Evolutionary conservation across 2,113 vertebrate species (phyloP), one percentile per base, ranked within the genome.

Genomic region (Mionectes macconnelli): DNA sequence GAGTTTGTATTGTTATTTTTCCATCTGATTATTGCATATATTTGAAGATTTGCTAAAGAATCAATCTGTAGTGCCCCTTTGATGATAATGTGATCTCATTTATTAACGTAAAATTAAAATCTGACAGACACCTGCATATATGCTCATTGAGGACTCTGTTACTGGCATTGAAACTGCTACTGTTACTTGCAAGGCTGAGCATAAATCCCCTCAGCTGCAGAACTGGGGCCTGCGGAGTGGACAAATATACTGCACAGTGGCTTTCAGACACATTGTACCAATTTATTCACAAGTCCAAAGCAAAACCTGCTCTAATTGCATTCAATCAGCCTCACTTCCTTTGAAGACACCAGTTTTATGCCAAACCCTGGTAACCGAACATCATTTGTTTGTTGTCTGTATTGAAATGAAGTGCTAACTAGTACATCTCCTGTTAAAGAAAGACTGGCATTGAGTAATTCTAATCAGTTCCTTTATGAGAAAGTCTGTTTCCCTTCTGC

Each of bases 401-500:
- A 70, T 73, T 91, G 91, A 93, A 91, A 96, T 94, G 67, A 94
- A 94, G 76, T 90, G 87, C 89, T 94, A 91, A 94, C 73, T 78
- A 94, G 91, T 91, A 96, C 90, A 96, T 90, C 87, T 91, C 78
- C 85, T 77, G 75, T 63, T 89, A 40, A 84, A 91, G 90, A 94
- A 92, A 90, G 79, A 66, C 44, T 49, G 52, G 59, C 91, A 89
- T 63, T 84, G 78, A 96, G 73, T 63, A 73, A 95, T 96, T 94
- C 85, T 86, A 89, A 87, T 90, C 91, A 88, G 93, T 44, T 90
- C 79, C 79, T 90, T 96, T 94, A 91, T 93, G 67, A 87, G 90
- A 56, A 92, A 88, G 78, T 83, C 91, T 97, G 91, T 95, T 97
- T 97, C 91, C 89, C 91, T 94, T 94, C 87, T 96, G 82, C 78